phyloP scores from a whole-genome alignment of 2,113 vertebrate genomes.

The Capricornis sumatraensis region DNA sequence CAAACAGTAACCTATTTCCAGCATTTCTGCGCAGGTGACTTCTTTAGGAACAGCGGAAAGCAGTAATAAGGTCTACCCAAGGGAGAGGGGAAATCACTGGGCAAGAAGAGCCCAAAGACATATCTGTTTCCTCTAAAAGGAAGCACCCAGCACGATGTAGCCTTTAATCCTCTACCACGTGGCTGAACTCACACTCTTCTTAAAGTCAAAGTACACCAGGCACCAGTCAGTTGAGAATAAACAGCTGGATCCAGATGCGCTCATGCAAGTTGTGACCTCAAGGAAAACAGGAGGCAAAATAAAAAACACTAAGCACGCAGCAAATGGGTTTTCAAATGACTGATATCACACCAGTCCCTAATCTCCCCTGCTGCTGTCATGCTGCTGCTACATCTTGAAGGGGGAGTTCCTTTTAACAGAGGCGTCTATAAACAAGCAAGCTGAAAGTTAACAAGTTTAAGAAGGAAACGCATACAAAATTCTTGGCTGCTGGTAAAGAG shows the following conservation, averaged over 20 bases:
- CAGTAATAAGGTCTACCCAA: background rate
- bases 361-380: background rate
- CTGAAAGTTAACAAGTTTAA: conserved; percentile 57
- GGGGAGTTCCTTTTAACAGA: conserved; percentile 59
- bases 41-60: conserved; percentile 37
- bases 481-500: conserved; percentile 71
- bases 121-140: conserved; percentile 21
- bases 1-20: conserved; percentile 61
- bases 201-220: conserved; percentile 45
- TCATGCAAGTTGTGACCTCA: conserved; percentile 28
- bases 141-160: background rate
- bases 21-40: conserved; percentile 65
- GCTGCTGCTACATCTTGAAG: conserved; percentile 31
- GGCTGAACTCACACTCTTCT: conserved; percentile 31
- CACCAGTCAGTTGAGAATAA: conserved; percentile 19
- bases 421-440: conserved; percentile 54
- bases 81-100: conserved; percentile 33
- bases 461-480: conserved; percentile 52
- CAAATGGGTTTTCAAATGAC: conserved; percentile 40
- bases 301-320: conserved; percentile 35
- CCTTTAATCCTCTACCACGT: conserved; percentile 44
- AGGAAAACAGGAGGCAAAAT: conserved; percentile 51
- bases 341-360: conserved; percentile 10
- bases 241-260: conserved; percentile 32
- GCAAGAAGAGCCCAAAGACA: conserved; percentile 4